Evolutionary conservation across 2,797 vertebrate genomes (phyloP).

Genomic region (Chrysocyon brachyurus): DNA sequence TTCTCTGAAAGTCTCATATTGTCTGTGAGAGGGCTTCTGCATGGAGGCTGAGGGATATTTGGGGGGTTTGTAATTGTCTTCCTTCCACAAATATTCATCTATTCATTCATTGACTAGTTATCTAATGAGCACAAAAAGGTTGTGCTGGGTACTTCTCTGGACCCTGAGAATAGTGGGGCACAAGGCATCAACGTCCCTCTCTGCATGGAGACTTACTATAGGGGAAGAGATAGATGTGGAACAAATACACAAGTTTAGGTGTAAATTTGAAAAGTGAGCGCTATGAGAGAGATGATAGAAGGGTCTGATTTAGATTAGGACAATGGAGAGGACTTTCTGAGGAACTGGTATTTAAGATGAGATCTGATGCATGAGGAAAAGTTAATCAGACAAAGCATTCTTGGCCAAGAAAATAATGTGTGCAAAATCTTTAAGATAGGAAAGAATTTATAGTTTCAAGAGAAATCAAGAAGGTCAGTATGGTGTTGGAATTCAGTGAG

Average conservation of each 20-base stretch:
- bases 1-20: not conserved
- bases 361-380: not conserved
- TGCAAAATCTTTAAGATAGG: not conserved
- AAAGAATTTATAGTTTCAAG: slow-evolving; percentile 22
- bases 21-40: not conserved
- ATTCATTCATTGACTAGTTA: not conserved
- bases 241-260: slow-evolving; percentile 1
- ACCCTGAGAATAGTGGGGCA: not conserved
- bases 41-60: not conserved
- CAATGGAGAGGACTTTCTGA: not conserved
- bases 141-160: not conserved
- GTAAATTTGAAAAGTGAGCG: not conserved
- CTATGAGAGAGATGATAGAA: not conserved
- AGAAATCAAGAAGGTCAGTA: not conserved
- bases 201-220: not conserved
- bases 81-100: slow-evolving; percentile 8
- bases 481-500: not conserved
- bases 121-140: not conserved
- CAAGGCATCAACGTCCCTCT: not conserved
- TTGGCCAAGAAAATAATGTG: not conserved
- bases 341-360: not conserved
- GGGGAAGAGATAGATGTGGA: not conserved
- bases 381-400: not conserved
- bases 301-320: not conserved
- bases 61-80: not conserved